Percentiles rank a stretch among this genome's conserved stretches.
Evolutionary conservation across 2,888 invertebrate genomes (phyloP).

Genomic region (Synanthedon formicaeformis): DNA sequence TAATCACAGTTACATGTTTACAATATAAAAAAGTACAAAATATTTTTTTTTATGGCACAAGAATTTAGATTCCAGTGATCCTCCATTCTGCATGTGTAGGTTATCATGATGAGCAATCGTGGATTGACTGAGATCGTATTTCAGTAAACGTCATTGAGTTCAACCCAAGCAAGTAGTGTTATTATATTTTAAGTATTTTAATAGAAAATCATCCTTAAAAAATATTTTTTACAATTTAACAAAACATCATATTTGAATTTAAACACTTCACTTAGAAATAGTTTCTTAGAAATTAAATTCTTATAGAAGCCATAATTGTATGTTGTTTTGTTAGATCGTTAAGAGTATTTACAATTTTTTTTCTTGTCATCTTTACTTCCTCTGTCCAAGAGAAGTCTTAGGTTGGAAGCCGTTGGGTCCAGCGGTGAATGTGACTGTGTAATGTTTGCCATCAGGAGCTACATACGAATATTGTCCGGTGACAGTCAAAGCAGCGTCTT

Average conservation of each 20-base stretch:
- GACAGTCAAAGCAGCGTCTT: constrained; percentile 74
- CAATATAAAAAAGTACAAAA: constrained; percentile 43
- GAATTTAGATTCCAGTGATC: constrained; percentile 34
- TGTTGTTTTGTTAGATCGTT: background rate
- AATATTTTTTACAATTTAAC: too few relatives aligned
- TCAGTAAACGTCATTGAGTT: background rate
- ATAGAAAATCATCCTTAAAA: too few relatives aligned
- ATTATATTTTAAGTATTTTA: too few relatives aligned
- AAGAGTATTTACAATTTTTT: background rate
- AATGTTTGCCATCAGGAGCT: constrained; percentile 75
- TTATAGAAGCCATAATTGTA: background rate
- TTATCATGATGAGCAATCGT: background rate
- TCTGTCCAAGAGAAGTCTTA: constrained; percentile 62
- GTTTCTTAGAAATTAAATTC: too few relatives aligned
- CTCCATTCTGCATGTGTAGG: constrained; percentile 19
- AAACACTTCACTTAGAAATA: too few relatives aligned
- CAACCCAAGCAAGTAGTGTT: too few relatives aligned
- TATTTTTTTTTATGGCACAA: constrained; percentile 49
- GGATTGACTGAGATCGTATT: background rate
- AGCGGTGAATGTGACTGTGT: constrained; percentile 73
- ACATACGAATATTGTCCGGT: constrained; percentile 73
- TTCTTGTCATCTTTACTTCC: constrained; percentile 16
- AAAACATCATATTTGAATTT: background rate
- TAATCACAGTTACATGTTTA: constrained; percentile 15
- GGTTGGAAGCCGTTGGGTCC: constrained; percentile 74